Conservation (phyloP, 2,113 vertebrate genomes). For the Steatornis caripensis region DNA sequence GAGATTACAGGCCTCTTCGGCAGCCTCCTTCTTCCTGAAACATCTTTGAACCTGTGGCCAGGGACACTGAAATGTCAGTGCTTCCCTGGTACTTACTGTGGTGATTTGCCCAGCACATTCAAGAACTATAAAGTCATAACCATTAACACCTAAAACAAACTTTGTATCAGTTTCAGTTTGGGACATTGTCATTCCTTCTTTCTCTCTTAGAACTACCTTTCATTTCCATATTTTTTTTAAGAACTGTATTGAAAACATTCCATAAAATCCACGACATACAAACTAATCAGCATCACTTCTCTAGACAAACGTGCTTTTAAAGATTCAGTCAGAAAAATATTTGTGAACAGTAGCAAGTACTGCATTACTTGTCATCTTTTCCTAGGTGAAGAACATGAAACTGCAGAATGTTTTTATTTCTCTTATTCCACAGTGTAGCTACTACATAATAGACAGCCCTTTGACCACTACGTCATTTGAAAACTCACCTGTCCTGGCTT, state of each 20-base stretch:
- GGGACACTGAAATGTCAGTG: neutral
- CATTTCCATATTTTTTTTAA: neutral
- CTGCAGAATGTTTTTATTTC: neutral
- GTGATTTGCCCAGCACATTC: neutral
- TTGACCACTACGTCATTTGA: neutral
- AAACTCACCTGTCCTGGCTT: neutral
- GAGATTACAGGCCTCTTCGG: neutral
- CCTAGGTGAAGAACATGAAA: neutral
- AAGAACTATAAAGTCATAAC: neutral
- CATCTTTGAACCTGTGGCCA: neutral
- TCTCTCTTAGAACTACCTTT: neutral
- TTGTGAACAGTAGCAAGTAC: neutral
- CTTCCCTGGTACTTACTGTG: neutral
- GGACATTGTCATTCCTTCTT: neutral
- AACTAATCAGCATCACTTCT: neutral
- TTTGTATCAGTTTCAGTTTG: neutral
- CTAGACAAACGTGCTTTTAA: neutral
- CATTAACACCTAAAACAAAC: neutral
- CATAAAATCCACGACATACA: neutral
- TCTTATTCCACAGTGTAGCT: neutral
- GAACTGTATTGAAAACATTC: neutral
- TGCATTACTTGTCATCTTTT: neutral
- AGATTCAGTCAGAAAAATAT: neutral
- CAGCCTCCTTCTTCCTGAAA: neutral
- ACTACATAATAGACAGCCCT: neutral